phyloP scores from a whole-genome alignment of 1,140 invertebrate genomes.

The Ditylenchus dipsaci region DNA sequence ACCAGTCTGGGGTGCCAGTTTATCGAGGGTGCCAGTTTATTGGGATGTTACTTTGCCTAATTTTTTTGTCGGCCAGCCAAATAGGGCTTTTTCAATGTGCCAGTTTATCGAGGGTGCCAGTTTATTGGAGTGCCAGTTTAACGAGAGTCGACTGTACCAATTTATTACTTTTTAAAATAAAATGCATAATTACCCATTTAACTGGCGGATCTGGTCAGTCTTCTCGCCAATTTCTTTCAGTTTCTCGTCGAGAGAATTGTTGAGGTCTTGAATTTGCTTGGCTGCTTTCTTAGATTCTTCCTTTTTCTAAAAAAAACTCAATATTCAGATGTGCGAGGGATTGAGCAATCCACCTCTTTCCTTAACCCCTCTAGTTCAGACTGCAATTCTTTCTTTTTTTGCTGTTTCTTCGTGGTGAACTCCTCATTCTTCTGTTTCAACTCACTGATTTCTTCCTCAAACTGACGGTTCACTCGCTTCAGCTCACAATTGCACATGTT shows the following conservation, averaged over 20 bases:
- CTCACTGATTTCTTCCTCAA: conserved; percentile 32
- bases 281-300: conserved; percentile 8
- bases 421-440: conserved; percentile 31
- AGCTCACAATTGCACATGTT: conserved; percentile 45
- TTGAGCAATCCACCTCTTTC: conserved; percentile 20
- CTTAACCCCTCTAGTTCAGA: conserved; percentile 38
- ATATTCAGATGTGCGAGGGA: conserved; percentile 4
- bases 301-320: conserved; percentile 24
- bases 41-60: too few species aligned
- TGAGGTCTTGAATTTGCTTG: conserved; percentile 1
- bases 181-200: not conserved
- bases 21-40: too few species aligned
- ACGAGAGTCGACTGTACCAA: too few species aligned
- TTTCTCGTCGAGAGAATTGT: conserved; percentile 1
- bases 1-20: too few species aligned
- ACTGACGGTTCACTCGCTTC: conserved; percentile 19
- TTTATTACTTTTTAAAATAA: too few species aligned
- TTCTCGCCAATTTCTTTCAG: conserved; percentile 16
- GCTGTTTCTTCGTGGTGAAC: conserved; percentile 22
- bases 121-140: too few species aligned
- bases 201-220: conserved; percentile 4
- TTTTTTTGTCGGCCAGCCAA: too few species aligned
- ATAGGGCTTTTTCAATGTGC: too few species aligned
- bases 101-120: too few species aligned
- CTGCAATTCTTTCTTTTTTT: conserved; percentile 50